A percentile compares a stretch with the other conserved stretches of the same genome.
phyloP scores from a whole-genome alignment of 2,113 vertebrate species.

The Boulengeromyrus knoepffleri region DNA sequence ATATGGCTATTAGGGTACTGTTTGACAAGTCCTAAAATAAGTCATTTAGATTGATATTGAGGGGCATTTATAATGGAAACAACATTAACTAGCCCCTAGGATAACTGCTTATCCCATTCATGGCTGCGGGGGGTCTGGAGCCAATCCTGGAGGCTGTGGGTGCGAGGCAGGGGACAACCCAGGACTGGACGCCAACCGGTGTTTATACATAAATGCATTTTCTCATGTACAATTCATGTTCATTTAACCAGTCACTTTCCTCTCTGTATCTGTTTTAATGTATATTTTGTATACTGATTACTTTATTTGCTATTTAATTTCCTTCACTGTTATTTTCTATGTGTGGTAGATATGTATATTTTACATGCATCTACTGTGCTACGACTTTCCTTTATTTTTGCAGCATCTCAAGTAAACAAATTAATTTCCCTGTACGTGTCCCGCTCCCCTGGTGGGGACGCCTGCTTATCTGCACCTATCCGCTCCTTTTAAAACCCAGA shows the following conservation, averaged over 20 bases:
- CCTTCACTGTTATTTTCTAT: neutral
- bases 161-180: too few species aligned
- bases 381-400: neutral
- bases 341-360: neutral
- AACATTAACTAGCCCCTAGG: neutral
- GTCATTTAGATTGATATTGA: neutral
- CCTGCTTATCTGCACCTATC: too few species aligned
- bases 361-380: neutral
- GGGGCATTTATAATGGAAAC: neutral
- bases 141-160: too few species aligned
- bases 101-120: too few species aligned
- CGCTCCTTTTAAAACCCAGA: too few species aligned
- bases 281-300: neutral
- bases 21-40: neutral
- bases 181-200: too few species aligned
- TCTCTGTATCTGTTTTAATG: neutral
- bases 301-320: neutral
- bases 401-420: neutral
- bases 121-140: too few species aligned
- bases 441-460: too few species aligned
- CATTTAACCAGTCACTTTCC: neutral
- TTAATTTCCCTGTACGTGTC: neutral
- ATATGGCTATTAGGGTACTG: neutral
- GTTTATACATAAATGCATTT: too few species aligned
- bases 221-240: too few species aligned